A percentile compares a stretch with the other conserved stretches of the same genome.
Conservation (phyloP, 2,113 vertebrate genomes). For the Aspidoscelis tigris region DNA sequence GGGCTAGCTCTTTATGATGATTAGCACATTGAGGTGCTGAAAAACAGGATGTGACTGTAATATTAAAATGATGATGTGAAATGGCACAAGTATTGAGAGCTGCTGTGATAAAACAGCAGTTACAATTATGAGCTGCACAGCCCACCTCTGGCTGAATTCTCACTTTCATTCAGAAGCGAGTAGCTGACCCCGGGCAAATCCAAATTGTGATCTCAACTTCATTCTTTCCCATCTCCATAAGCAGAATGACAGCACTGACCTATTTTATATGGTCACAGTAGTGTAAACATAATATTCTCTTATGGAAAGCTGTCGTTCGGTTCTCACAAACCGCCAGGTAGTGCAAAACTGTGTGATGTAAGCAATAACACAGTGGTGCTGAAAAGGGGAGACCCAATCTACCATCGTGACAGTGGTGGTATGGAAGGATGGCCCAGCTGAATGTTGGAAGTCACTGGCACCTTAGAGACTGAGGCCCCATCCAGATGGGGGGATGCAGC, state of each 20-base stretch:
- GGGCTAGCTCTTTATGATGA: background rate
- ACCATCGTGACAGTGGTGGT: too few relatives aligned
- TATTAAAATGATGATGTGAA: background rate
- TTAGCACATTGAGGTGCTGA: background rate
- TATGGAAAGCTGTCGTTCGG: too few relatives aligned
- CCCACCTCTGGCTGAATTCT: too few relatives aligned
- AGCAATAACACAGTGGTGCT: too few relatives aligned
- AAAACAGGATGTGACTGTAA: background rate
- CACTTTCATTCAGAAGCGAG: too few relatives aligned
- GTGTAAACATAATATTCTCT: background rate
- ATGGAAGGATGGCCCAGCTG: too few relatives aligned
- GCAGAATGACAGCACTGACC: background rate
- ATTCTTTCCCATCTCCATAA: background rate
- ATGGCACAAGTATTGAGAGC: background rate
- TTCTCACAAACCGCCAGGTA: too few relatives aligned
- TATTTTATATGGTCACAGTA: background rate
- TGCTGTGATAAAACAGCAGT: background rate
- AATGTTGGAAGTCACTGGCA: too few relatives aligned
- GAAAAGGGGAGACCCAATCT: too few relatives aligned
- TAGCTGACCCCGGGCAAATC: background rate
- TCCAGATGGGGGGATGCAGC: too few relatives aligned
- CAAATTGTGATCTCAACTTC: background rate
- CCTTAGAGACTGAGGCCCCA: too few relatives aligned
- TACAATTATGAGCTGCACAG: background rate
- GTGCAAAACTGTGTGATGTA: too few relatives aligned